Base-by-base conservation (phyloP, 2,113 vertebrate species). In the Mus musculus region DNA sequence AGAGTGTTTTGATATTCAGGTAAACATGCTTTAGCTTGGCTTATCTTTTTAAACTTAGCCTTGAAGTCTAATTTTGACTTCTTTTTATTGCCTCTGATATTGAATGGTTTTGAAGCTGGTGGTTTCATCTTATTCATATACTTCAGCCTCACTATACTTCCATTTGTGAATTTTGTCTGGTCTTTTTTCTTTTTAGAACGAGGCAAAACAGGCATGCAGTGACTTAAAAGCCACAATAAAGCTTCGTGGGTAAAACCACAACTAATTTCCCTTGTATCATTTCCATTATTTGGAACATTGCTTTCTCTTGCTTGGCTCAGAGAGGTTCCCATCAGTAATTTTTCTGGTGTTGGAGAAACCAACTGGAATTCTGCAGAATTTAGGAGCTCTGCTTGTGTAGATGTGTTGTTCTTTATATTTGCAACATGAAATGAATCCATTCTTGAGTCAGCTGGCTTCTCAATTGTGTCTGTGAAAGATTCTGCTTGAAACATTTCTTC, bases 111-210 rank as follows among this genome's bases (percentile, higher is more conserved):
- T n/a, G 85, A 88, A n/a, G 20, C 28, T 20, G 30, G 30, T 71
- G 33, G 33, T 22, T 88, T 71, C 65, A n/a, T 7, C 65, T 90
- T 92, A 39, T 28, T 61, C 22, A 20, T 13, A 67, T 28, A 19
- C 16, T 54, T 88, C 52, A 76, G 4, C 22, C 28, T 84, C 71
- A 39, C 36, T 5, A 0, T 49, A n/a, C 63, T 30, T 5, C 0
- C 5, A 6, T 36, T 42, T 63, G 80, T 36, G 42, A 78, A 92
- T 78, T n/a, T 88, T 88, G 77, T 72, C 92, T 20, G 71, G 7
- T 52, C 78, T 85, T 89, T 92, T 80, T 87, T 95, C 28, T 5
- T 11, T 91, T 95, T 90, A 78, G 73, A 89, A 42, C 17, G 19
- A 90, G 59, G 42, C 63, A 65, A 42, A 81, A 16, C 36, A 89